These are phyloP conservation scores for Coecobrya sp. DNA, from an alignment of 2,888 invertebrate species.

Conservation along the genomic window DNA sequence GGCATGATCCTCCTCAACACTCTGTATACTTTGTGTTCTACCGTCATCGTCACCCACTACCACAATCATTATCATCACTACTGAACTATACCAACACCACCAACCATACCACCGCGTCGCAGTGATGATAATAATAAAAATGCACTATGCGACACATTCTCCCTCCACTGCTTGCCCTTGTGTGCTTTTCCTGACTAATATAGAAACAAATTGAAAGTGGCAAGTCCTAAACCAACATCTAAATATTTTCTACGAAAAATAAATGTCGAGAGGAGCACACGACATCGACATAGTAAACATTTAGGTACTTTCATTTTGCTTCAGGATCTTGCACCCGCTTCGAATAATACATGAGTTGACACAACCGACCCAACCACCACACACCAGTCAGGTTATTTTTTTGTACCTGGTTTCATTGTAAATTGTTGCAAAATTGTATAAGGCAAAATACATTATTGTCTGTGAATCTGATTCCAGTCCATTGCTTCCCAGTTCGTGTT, in stretches of 20 bases:
- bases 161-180: background rate
- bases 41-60: slow-evolving; percentile 26
- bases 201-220: slow-evolving; percentile 26
- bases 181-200: slow-evolving; percentile 4
- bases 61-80: slow-evolving; percentile 8
- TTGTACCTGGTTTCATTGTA: too few species aligned
- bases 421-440: too few species aligned
- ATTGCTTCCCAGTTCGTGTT: background rate
- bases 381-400: too few species aligned
- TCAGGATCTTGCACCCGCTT: background rate
- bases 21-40: background rate
- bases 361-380: too few species aligned
- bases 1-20: too few species aligned
- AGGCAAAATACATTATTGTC: too few species aligned
- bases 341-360: slow-evolving; percentile 2
- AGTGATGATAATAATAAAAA: slow-evolving; percentile 6
- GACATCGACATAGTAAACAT: slow-evolving; percentile 12
- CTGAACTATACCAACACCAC: background rate
- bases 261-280: background rate
- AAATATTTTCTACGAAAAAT: slow-evolving; percentile 28
- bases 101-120: background rate
- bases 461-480: too few species aligned
- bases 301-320: background rate
- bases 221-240: slow-evolving; percentile 10
- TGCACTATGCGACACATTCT: background rate